Percentiles rank a stretch among this genome's conserved stretches.
Conservation (phyloP, 2,888 invertebrate species). For the Eucriotettix oculatus region DNA sequence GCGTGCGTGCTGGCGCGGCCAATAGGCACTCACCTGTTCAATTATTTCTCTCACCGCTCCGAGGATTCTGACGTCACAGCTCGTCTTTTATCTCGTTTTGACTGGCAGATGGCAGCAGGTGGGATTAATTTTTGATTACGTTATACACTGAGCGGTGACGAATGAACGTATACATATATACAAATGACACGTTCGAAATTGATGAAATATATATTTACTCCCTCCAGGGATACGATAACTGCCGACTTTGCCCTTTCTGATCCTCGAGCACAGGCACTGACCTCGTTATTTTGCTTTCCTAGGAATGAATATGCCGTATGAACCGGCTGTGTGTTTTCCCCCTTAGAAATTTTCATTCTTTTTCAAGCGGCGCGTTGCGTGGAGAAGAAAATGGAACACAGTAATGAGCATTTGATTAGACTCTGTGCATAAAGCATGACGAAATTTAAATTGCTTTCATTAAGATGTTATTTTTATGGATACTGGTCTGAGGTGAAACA, state of each 20-base stretch:
- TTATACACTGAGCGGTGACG: neutral
- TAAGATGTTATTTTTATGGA: neutral
- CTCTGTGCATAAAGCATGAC: constrained; percentile 1
- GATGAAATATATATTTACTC: constrained; percentile 5
- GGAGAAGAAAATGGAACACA: constrained; percentile 2
- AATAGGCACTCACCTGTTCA: constrained; percentile 6
- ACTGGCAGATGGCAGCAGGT: constrained; percentile 8
- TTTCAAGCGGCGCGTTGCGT: neutral
- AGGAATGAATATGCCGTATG: too few species aligned
- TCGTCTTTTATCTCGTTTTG: neutral
- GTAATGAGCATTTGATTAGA: constrained; percentile 1
- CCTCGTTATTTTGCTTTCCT: too few species aligned
- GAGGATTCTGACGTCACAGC: constrained; percentile 5
- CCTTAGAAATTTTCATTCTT: too few species aligned
- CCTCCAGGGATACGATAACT: too few species aligned
- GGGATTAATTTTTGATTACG: constrained; percentile 7
- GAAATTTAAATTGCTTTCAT: neutral
- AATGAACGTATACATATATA: too few species aligned
- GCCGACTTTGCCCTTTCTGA: too few species aligned
- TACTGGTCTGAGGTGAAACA: neutral
- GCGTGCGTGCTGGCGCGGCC: constrained; percentile 6
- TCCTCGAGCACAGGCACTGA: too few species aligned
- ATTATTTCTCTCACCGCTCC: constrained; percentile 1
- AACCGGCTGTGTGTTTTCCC: too few species aligned
- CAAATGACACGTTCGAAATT: neutral